A percentile compares a stretch with the other conserved stretches of the same genome.
phyloP scores from a whole-genome alignment of 2,797 vertebrate genomes.

The Macrochelys suwanniensis region DNA sequence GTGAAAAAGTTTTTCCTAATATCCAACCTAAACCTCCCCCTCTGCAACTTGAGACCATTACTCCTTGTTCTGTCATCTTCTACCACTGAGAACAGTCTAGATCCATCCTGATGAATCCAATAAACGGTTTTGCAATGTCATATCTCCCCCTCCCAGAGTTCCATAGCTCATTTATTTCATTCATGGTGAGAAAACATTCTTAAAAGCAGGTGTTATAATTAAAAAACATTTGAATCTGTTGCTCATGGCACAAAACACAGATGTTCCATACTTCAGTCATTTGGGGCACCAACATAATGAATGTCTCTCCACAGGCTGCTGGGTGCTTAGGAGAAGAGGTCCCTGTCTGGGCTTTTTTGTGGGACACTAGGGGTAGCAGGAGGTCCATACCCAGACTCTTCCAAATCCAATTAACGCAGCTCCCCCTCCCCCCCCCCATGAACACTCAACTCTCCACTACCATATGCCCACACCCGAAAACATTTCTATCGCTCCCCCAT shows the following conservation, averaged over 20 bases:
- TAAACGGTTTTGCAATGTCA: background rate
- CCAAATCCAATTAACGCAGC: background rate
- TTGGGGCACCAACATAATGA: background rate
- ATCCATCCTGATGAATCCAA: background rate
- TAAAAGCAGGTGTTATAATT: background rate
- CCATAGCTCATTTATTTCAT: background rate
- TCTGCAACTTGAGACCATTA: too few relatives aligned
- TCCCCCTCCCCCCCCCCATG: background rate
- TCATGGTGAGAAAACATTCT: background rate
- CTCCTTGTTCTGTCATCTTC: too few relatives aligned
- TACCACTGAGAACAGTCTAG: too few relatives aligned
- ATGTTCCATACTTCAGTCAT: background rate
- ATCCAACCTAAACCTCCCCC: too few relatives aligned
- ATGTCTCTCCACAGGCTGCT: background rate
- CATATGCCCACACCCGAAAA: background rate
- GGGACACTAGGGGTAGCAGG: background rate
- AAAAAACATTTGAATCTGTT: background rate
- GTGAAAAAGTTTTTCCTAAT: too few relatives aligned
- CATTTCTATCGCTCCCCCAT: background rate
- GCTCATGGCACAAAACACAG: background rate
- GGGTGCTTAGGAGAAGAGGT: background rate
- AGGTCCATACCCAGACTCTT: background rate
- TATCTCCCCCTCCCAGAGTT: background rate
- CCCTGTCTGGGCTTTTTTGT: background rate
- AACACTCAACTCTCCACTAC: background rate